A percentile compares a stretch with the other conserved stretches of the same genome.
Evolutionary conservation across 1,140 invertebrate genomes (phyloP).

Genomic region (Drosophila nebulosa): DNA sequence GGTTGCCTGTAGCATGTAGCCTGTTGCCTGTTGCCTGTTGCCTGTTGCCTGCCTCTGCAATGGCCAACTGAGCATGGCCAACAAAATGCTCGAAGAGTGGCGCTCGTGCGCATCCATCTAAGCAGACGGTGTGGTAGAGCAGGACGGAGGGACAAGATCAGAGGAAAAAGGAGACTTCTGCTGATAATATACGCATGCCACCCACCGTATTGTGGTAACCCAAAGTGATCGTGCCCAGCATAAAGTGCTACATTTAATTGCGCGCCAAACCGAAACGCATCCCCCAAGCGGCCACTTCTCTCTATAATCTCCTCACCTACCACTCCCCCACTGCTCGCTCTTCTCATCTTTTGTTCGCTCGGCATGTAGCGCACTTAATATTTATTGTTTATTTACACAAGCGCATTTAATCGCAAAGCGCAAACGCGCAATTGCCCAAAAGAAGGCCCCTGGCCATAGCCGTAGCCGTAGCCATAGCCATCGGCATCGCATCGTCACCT

Average conservation of each 20-base stretch:
- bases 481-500: neutral
- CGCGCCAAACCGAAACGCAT: slow-evolving; percentile 26
- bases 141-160: neutral
- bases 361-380: slow-evolving; percentile 73
- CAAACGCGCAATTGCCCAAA: slow-evolving; percentile 70
- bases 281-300: neutral
- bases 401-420: slow-evolving; percentile 72
- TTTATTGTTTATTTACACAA: slow-evolving; percentile 79
- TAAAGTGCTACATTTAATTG: slow-evolving; percentile 66
- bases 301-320: neutral
- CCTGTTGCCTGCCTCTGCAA: slow-evolving; percentile 2
- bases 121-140: neutral
- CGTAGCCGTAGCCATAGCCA: neutral
- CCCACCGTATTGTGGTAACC: slow-evolving; percentile 10
- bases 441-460: slow-evolving; percentile 27
- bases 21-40: no score
- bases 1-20: neutral
- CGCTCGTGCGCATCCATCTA: slow-evolving; percentile 47
- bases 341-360: slow-evolving; percentile 35
- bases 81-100: slow-evolving; percentile 6
- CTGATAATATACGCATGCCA: slow-evolving; percentile 41
- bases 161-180: neutral
- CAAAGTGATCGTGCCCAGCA: slow-evolving; percentile 48
- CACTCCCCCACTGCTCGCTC: slow-evolving; percentile 7
- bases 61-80: slow-evolving; percentile 8